Percentiles rank a stretch among this genome's conserved stretches.
Conservation (phyloP, 2,888 invertebrate species). For the Zhuqinia jingwanae region DNA sequence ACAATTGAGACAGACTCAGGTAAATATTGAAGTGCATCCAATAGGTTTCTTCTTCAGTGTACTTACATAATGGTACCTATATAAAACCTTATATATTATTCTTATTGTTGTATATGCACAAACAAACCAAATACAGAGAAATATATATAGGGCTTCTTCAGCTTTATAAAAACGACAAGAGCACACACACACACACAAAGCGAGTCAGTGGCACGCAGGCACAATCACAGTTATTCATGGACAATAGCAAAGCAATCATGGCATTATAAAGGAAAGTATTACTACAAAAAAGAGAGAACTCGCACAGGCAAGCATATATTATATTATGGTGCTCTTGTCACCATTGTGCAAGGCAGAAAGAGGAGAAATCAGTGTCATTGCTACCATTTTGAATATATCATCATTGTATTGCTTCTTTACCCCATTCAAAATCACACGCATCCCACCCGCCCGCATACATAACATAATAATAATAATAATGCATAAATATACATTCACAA, state of each 20-base stretch:
- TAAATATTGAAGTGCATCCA: not conserved
- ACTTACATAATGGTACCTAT: too few relatives aligned
- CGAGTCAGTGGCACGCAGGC: conserved; percentile 31
- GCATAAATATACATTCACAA: conserved; percentile 3
- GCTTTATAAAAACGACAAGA: not conserved
- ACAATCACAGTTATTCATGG: conserved; percentile 33
- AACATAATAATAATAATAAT: conserved; percentile 3
- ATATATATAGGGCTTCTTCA: conserved; percentile 3
- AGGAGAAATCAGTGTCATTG: conserved; percentile 64
- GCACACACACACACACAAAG: too few relatives aligned
- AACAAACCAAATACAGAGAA: not conserved
- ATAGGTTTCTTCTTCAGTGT: not conserved
- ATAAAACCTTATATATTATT: too few relatives aligned
- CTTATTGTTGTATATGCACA: not conserved
- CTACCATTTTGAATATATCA: conserved; percentile 48
- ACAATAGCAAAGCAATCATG: conserved; percentile 62
- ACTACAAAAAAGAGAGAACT: too few relatives aligned
- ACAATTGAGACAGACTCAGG: not conserved
- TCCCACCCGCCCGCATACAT: conserved; percentile 35
- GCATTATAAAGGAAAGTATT: conserved; percentile 30
- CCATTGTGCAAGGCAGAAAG: conserved; percentile 47
- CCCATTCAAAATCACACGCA: conserved; percentile 47
- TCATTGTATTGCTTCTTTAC: conserved; percentile 33
- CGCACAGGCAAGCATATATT: too few relatives aligned
- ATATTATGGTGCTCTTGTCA: conserved; percentile 13